These are phyloP conservation scores for Eupleurogrammus muticus DNA, from an alignment of 2,797 vertebrate genomes.

Conservation along the genomic window DNA sequence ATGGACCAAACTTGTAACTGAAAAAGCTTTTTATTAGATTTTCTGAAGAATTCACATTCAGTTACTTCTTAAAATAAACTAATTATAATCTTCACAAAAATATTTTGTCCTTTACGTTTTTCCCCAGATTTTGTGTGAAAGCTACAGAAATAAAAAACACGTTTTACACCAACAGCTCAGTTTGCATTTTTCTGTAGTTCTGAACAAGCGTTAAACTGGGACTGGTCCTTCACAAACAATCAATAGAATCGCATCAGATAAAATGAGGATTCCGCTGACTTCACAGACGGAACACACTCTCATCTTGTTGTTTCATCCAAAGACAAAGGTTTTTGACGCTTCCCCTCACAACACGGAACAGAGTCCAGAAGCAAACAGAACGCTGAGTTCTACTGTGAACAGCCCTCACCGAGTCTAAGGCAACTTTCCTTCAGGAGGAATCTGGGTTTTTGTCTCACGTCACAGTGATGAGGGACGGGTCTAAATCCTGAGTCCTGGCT, in stretches of 20 bases:
- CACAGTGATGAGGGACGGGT: constrained; percentile 67
- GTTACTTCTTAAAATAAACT: constrained; percentile 51
- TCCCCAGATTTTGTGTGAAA: constrained; percentile 21
- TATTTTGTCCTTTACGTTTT: constrained; percentile 42
- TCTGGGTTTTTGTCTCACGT: constrained; percentile 60
- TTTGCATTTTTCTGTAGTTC: constrained; percentile 49
- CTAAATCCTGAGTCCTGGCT: constrained; percentile 24
- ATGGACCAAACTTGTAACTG: constrained; percentile 31
- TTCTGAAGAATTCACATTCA: constrained; percentile 57
- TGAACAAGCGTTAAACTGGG: constrained; percentile 42
- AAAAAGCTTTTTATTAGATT: constrained; percentile 61
- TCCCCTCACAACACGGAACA: constrained; percentile 43
- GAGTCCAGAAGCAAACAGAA: constrained; percentile 60
- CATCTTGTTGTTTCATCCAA: constrained; percentile 51
- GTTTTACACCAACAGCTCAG: constrained; percentile 61
- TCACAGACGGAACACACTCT: constrained; percentile 37
- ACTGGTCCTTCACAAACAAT: constrained; percentile 28
- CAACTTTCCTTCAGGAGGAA: constrained; percentile 74
- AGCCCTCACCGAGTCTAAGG: constrained; percentile 85
- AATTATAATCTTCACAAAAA: constrained; percentile 73
- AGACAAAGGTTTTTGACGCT: constrained; percentile 28
- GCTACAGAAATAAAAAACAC: constrained; percentile 60
- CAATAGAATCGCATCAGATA: too few relatives aligned
- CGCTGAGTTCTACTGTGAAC: constrained; percentile 59
- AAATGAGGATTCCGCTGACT: too few relatives aligned